A percentile compares a stretch with the other conserved stretches of the same genome.
phyloP scores from a whole-genome alignment of 2,888 invertebrate genomes.

The Choristoneura rosaceana region DNA sequence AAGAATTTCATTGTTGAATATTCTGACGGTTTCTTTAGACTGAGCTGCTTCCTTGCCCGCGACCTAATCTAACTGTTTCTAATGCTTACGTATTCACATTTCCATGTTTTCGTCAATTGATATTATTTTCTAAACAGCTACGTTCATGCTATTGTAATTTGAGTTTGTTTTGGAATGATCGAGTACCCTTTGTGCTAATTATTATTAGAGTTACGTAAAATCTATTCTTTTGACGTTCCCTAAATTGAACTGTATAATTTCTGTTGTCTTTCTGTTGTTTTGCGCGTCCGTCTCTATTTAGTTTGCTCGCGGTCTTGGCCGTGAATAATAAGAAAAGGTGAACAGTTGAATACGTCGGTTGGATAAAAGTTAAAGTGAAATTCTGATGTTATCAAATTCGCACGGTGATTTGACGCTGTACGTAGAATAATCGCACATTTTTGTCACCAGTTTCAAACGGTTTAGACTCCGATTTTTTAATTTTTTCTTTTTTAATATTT shows the following conservation, averaged over 20 bases:
- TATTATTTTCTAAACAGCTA: slow-evolving; percentile 12
- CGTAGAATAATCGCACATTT: too few species aligned
- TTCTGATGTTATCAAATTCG: too few species aligned
- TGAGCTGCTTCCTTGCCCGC: background rate
- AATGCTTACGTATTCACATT: background rate
- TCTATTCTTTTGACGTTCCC: background rate
- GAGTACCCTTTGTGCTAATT: background rate
- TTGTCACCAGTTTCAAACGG: too few species aligned
- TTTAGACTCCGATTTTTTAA: too few species aligned
- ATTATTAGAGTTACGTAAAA: background rate
- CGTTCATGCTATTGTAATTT: slow-evolving; percentile 1
- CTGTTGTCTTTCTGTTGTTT: background rate
- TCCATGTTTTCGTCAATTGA: slow-evolving; percentile 3
- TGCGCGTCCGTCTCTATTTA: background rate
- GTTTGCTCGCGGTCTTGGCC: too few species aligned
- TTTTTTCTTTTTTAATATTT: too few species aligned
- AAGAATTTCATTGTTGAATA: slow-evolving; percentile 18
- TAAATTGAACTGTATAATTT: background rate
- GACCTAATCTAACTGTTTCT: background rate
- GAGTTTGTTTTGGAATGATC: slow-evolving; percentile 9
- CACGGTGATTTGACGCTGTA: too few species aligned
- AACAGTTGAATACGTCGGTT: too few species aligned
- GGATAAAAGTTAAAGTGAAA: too few species aligned
- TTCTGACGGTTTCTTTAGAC: background rate
- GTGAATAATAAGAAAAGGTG: too few species aligned